Base-by-base conservation (phyloP, 2,888 invertebrate species). In the Trachelus iudaicus region DNA sequence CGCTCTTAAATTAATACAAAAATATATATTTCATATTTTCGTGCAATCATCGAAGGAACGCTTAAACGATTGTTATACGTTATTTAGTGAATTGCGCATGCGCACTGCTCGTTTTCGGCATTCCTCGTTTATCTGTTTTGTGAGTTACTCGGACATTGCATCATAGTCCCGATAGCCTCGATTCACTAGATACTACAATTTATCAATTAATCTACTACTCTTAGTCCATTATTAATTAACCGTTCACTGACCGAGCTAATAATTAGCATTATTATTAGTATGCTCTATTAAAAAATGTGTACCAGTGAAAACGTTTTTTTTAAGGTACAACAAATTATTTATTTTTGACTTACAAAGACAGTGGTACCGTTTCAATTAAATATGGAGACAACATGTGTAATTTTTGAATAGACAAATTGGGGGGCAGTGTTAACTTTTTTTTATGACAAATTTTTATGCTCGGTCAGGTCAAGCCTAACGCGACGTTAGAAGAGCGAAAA, bases 91-190 rank as follows among this genome's bases (percentile, higher is more conserved):
- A 71, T 34, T 71, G 71, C 71, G 33, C 71, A 33, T 30, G 71
- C 71, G 33, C 71, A 15, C 15, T 71, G 12, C 71, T 31, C 69
- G 78, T 76, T 81, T 79, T 76, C 69, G 79, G 81, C 82, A 81
- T 81, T 77, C 81, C 81, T 83, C 79, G 81, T 56, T 56, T 74
- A 81, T 81, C 34, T 80, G 80, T 56, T 81, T 78, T 80, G 74
- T 68, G 79, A 81, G 73, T 83, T 79, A 77, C 81, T 83, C 83
- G 85, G 85, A 85, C 85, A 86, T 87, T 85, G 86, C 86, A 88
- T 81, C 82, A 79, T 85, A 85, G 86, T 87, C 87, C 87, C 87
- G 82, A 80, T 85, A 87, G 87, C 85, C 85, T 87, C 85, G 81
- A 85, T 85, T 84, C 78, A 81, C 79, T 85, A 84, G 83, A 81